Conservation (phyloP, 2,888 invertebrate genomes). For the Eulithis prunata region DNA sequence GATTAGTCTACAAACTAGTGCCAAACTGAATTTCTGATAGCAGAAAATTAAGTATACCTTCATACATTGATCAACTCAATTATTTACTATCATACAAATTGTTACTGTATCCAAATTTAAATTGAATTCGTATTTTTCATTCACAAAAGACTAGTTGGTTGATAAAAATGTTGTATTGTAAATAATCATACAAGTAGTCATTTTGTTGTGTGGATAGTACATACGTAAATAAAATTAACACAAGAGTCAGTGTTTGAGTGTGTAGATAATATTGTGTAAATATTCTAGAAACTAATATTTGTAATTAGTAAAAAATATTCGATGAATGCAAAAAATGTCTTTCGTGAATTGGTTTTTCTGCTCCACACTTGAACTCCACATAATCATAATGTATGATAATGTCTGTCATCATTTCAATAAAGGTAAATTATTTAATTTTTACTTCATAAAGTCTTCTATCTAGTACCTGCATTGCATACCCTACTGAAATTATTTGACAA, state of each 20-base stretch:
- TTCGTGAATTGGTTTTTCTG: neutral
- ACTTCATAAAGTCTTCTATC: too few species aligned
- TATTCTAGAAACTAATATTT: slow-evolving; percentile 48
- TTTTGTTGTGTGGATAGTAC: slow-evolving; percentile 79
- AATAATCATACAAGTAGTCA: slow-evolving; percentile 72
- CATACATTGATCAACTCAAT: too few species aligned
- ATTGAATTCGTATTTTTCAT: neutral
- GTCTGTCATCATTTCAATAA: too few species aligned
- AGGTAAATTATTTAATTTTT: too few species aligned
- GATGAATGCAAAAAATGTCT: slow-evolving; percentile 16
- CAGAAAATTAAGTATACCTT: neutral
- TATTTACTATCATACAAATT: too few species aligned
- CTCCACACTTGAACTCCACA: neutral
- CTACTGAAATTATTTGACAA: too few species aligned
- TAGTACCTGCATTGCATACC: too few species aligned
- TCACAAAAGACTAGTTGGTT: neutral
- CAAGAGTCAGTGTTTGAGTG: slow-evolving; percentile 78
- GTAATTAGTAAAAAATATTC: slow-evolving; percentile 36
- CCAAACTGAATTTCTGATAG: slow-evolving; percentile 18
- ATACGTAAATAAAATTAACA: slow-evolving; percentile 56
- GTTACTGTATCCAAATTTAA: neutral
- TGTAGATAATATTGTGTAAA: slow-evolving; percentile 77
- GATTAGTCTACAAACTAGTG: slow-evolving; percentile 16
- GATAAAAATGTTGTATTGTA: slow-evolving; percentile 51
- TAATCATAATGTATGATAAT: too few species aligned